These are phyloP conservation scores for Ammodytes marinus DNA, from an alignment of 2,113 vertebrate species.

Conservation along the genomic window DNA sequence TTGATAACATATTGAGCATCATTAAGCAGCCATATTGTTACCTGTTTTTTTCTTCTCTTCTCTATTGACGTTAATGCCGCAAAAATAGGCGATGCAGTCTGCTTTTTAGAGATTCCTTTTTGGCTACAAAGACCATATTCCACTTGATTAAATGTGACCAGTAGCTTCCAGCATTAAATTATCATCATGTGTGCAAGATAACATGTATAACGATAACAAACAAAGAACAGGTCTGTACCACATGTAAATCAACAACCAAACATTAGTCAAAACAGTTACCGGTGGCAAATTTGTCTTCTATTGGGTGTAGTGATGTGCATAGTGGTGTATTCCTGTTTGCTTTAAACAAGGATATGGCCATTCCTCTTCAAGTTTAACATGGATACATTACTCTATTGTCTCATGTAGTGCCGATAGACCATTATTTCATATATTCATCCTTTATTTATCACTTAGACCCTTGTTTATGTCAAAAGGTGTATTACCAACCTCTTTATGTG, in stretches of 20 bases:
- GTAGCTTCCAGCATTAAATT: slow-evolving; percentile 32
- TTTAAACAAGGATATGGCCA: not conserved
- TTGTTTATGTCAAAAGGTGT: too few species aligned
- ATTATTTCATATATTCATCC: too few species aligned
- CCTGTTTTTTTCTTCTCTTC: not conserved
- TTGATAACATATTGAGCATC: slow-evolving; percentile 17
- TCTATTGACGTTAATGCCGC: not conserved
- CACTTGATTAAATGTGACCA: slow-evolving; percentile 45
- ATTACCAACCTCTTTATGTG: too few species aligned
- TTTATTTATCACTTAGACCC: too few species aligned
- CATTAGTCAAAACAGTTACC: not conserved
- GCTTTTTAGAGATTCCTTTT: not conserved
- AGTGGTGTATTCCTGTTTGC: not conserved
- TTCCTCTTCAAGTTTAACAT: not conserved
- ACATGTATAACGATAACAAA: slow-evolving; percentile 3
- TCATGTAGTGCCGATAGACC: too few species aligned
- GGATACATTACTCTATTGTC: not conserved
- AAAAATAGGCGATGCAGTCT: not conserved
- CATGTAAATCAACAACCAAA: not conserved
- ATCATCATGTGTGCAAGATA: slow-evolving; percentile 1
- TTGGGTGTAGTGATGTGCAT: not conserved
- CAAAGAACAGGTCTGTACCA: not conserved
- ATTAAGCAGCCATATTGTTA: slow-evolving; percentile 1
- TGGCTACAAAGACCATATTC: not conserved
- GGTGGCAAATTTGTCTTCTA: not conserved